phyloP scores from a whole-genome alignment of 1,140 invertebrate genomes.

The Araneus ventricosus region DNA sequence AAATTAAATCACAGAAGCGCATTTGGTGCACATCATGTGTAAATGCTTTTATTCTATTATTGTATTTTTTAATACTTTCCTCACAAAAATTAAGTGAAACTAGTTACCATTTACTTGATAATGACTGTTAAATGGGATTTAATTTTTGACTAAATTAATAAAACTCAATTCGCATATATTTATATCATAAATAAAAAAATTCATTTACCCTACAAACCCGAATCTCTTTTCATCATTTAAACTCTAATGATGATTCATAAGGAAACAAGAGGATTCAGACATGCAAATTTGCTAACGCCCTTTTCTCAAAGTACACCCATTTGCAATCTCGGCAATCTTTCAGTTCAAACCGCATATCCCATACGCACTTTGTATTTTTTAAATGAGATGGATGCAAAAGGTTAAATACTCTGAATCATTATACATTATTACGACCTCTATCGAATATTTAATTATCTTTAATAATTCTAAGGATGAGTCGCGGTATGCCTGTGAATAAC shows the following conservation, averaged over 20 bases:
- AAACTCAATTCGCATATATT: too few species aligned
- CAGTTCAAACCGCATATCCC: neutral
- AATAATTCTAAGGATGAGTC: neutral
- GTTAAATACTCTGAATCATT: conserved; percentile 2
- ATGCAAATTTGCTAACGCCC: neutral
- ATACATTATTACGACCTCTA: neutral
- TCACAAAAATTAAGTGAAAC: too few species aligned
- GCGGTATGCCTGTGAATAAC: neutral
- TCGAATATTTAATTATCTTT: neutral
- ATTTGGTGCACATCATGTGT: too few species aligned
- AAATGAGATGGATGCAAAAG: neutral
- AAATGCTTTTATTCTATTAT: too few species aligned
- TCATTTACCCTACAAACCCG: too few species aligned
- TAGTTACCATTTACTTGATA: too few species aligned
- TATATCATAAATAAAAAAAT: too few species aligned
- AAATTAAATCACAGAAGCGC: too few species aligned
- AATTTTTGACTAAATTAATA: too few species aligned
- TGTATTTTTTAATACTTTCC: too few species aligned
- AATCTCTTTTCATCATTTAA: neutral
- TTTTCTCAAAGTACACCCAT: neutral
- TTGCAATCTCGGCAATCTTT: neutral
- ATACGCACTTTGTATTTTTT: neutral
- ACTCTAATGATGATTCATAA: neutral
- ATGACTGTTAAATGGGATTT: too few species aligned
- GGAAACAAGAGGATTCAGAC: neutral